Evolutionary conservation across 2,888 invertebrate genomes (phyloP).

Genomic region (Anoplius nigerrimus): DNA sequence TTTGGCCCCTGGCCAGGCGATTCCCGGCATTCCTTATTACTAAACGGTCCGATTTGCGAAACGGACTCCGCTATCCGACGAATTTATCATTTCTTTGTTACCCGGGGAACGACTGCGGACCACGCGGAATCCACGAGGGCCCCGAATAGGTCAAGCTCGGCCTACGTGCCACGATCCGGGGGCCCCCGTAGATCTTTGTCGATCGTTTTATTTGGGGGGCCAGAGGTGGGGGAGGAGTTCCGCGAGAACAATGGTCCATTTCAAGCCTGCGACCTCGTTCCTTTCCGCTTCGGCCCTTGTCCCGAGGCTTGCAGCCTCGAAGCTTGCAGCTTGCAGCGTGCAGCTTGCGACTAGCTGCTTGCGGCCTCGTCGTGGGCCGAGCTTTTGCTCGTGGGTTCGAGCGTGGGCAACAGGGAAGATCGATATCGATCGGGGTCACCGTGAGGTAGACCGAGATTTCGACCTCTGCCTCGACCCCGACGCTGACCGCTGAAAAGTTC

Average conservation of each 20-base stretch:
- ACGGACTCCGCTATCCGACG: neutral
- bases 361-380: slow-evolving; percentile 6
- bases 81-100: slow-evolving; percentile 13
- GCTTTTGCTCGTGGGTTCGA: slow-evolving; percentile 32
- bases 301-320: slow-evolving; percentile 12
- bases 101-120: neutral
- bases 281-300: slow-evolving; percentile 28
- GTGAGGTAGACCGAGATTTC: slow-evolving; percentile 21
- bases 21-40: too few relatives aligned
- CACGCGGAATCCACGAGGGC: slow-evolving; percentile 13
- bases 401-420: slow-evolving; percentile 33
- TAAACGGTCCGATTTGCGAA: too few relatives aligned
- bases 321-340: too few relatives aligned
- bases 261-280: slow-evolving; percentile 48
- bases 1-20: too few relatives aligned
- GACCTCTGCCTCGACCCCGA: slow-evolving; percentile 24
- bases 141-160: slow-evolving; percentile 45
- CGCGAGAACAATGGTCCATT: slow-evolving; percentile 66
- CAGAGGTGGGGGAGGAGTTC: slow-evolving; percentile 25
- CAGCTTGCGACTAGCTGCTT: too few relatives aligned
- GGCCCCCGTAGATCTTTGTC: slow-evolving; percentile 48
- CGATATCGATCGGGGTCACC: slow-evolving; percentile 44
- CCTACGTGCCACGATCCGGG: slow-evolving; percentile 51
- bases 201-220: slow-evolving; percentile 55
- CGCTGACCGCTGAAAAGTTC: slow-evolving; percentile 13